Base-by-base conservation (phyloP, 2,797 vertebrate genomes). In the Sebastes hubbsi region DNA sequence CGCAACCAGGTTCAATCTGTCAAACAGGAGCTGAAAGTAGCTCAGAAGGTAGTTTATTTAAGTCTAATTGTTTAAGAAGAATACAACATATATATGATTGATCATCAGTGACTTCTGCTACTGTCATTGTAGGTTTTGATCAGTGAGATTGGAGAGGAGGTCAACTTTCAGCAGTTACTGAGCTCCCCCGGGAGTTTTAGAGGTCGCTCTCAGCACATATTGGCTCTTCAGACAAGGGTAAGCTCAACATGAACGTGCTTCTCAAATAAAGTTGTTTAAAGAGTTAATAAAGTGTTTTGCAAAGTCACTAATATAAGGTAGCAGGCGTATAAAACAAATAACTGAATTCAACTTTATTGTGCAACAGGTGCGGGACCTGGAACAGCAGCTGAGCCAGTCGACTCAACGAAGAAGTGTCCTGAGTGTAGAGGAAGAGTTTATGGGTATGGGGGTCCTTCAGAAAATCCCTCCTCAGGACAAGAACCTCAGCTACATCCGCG, bases 151-250 rank as follows among this genome's bases (percentile, higher is more conserved):
- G 98, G 98, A 10, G 98, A 99, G 69, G 97, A 97, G 0, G 94
- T 98, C 83, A 97, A 89, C 38, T 72, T 99, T 56, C 97, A 96
- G 77, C 97, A 94, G 59, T 90, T 99, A 38, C 73, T 98, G 38
- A 90, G 80, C 86, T 93, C 85, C n/a, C 94, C 96, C 0, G 96
- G 97, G 61, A 95, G 84, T 87, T 99, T 97, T 94, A 95, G 98
- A 80, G 98, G 98, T 4, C 95, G 98, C 27, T 96, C 98, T 5
- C 98, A 99, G 87, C 98, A 99, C 87, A 98, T 99, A 52, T 95
- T 99, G 1, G 89, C 94, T 84, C 92, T 99, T 34, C 97, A 99
- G 80, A 95, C 89, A 82, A 96, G 95, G 96, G 98, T 99, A 85
- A 95, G 74, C 0, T 72, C 11, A 49, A 56, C 20, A 69, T 29